phyloP scores from a whole-genome alignment of 1,140 invertebrate genomes.

The Drosophila tsacasi region DNA sequence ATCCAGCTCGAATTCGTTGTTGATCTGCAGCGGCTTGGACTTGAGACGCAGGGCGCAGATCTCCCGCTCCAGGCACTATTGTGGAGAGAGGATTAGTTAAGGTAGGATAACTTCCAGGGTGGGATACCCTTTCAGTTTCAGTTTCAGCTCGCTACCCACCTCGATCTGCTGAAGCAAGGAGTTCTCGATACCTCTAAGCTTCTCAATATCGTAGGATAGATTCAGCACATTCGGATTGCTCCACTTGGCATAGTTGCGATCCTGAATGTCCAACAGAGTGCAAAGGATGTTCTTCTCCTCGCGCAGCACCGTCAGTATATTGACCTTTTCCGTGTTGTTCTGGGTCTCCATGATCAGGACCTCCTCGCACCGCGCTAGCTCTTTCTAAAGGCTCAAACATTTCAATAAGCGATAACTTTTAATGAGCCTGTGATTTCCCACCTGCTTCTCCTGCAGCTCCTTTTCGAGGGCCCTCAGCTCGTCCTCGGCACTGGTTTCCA shows the following conservation, averaged over 20 bases:
- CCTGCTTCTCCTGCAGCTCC: slow-evolving; percentile 64
- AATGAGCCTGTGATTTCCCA: slow-evolving; percentile 23
- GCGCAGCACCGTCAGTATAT: slow-evolving; percentile 86
- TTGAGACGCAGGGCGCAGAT: slow-evolving; percentile 78
- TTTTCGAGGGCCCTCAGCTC: slow-evolving; percentile 84
- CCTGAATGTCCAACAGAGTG: slow-evolving; percentile 84
- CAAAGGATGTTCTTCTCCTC: slow-evolving; percentile 86
- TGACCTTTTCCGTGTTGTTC: slow-evolving; percentile 87
- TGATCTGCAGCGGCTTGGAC: slow-evolving; percentile 77
- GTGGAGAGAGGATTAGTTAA: background rate
- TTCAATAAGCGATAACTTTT: slow-evolving; percentile 1
- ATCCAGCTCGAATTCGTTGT: slow-evolving; percentile 44
- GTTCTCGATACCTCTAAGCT: slow-evolving; percentile 77
- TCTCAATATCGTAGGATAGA: slow-evolving; percentile 82
- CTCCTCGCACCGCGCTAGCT: slow-evolving; percentile 80
- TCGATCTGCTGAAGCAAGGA: slow-evolving; percentile 84
- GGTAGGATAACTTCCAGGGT: background rate
- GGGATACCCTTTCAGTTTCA: no score
- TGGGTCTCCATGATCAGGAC: slow-evolving; percentile 83
- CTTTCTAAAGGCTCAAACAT: slow-evolving; percentile 50
- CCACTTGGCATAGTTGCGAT: slow-evolving; percentile 79
- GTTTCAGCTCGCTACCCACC: slow-evolving; percentile 46
- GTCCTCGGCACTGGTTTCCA: slow-evolving; percentile 86
- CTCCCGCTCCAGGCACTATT: slow-evolving; percentile 77
- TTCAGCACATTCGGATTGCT: slow-evolving; percentile 64